A percentile compares a stretch with the other conserved stretches of the same genome.
Conservation (phyloP, 1,140 invertebrate genomes). For the Manduca sexta region DNA sequence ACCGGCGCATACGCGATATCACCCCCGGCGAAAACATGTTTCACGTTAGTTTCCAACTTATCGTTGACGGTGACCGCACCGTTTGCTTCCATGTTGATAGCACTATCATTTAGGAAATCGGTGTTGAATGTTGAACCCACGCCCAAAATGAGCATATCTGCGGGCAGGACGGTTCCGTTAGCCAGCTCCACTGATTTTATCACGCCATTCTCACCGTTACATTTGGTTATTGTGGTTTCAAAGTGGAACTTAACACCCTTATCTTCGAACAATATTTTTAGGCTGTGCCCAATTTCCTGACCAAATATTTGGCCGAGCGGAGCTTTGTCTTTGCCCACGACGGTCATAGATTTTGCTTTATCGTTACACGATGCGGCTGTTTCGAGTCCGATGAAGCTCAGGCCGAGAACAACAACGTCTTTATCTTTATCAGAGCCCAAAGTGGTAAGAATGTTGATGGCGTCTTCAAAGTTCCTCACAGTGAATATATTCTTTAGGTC, state of each 20-base stretch:
- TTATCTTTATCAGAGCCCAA: slow-evolving; percentile 69
- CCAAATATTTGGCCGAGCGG: slow-evolving; percentile 86
- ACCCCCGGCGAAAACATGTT: slow-evolving; percentile 89
- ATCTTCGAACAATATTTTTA: slow-evolving; percentile 77
- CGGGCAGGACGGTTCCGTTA: slow-evolving; percentile 79
- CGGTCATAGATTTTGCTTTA: slow-evolving; percentile 86
- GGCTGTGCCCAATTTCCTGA: slow-evolving; percentile 78
- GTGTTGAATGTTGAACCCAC: slow-evolving; percentile 88
- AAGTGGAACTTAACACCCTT: slow-evolving; percentile 85
- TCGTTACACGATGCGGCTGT: slow-evolving; percentile 82
- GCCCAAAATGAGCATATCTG: slow-evolving; percentile 89
- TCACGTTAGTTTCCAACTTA: slow-evolving; percentile 85
- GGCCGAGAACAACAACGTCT: slow-evolving; percentile 85
- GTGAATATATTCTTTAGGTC: slow-evolving; percentile 84
- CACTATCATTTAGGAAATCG: slow-evolving; percentile 84
- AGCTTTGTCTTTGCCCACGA: slow-evolving; percentile 82
- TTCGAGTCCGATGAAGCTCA: slow-evolving; percentile 90
- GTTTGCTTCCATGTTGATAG: slow-evolving; percentile 78
- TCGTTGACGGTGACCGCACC: slow-evolving; percentile 83
- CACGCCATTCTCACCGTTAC: slow-evolving; percentile 75
- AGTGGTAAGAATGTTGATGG: slow-evolving; percentile 74
- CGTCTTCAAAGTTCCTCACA: slow-evolving; percentile 83
- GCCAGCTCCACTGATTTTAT: slow-evolving; percentile 78
- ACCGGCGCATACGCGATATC: slow-evolving; percentile 95
- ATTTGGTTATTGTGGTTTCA: slow-evolving; percentile 75